Evolutionary conservation across 2,113 vertebrate species (phyloP), one percentile per base, ranked within the genome.

Genomic region (Hyperopisus bebe): DNA sequence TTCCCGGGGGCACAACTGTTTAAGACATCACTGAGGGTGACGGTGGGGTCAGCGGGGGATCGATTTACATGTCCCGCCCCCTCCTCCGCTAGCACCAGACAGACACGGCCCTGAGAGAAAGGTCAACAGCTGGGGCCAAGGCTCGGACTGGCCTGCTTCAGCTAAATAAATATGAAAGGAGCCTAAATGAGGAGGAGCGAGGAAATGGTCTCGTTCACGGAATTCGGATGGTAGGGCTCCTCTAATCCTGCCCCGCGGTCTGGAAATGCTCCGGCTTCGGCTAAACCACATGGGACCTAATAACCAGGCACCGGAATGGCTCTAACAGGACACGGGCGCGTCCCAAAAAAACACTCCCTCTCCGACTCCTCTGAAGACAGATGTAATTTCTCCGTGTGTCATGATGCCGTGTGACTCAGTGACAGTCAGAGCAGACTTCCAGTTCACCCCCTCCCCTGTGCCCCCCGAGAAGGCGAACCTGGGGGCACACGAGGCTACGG

Each of bases 11-110:
- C 62, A 70, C 27, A 15, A 74, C 24, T 66, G 58, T 70, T 66
- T 70, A 70, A 62, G 53, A 88, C 87, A 88, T 88, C 87, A 62
- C 35, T n/a, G 39, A 24, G 17, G 39, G 87, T 46, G 42, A 74
- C 24, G 13, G 24, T 74, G 62, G 15, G 62, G n/a, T 88, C 58
- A 70, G 74, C 0, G 35, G 35, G 3, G 48, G 66, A 15, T 77
- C 31, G 9, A 53, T 35, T 39, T 31, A 77, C 88, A 88, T 4
- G 35, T 3, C 6, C 15, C 24, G 19, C 15, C 27, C n/a, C 62
- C 62, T 0, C 62, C 62, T 15, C 62, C n/a, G 2, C 62, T 1
- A 27, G 9, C n/a, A 66, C n/a, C n/a, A 70, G 62, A 31, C 62
- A 31, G 62, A 70, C 62, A 70, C n/a, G 10, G n/a, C n/a, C 62